Percentiles rank a stretch among this genome's conserved stretches.
Evolutionary conservation across 2,888 invertebrate species (phyloP).

Genomic region (Oligia strigilis): DNA sequence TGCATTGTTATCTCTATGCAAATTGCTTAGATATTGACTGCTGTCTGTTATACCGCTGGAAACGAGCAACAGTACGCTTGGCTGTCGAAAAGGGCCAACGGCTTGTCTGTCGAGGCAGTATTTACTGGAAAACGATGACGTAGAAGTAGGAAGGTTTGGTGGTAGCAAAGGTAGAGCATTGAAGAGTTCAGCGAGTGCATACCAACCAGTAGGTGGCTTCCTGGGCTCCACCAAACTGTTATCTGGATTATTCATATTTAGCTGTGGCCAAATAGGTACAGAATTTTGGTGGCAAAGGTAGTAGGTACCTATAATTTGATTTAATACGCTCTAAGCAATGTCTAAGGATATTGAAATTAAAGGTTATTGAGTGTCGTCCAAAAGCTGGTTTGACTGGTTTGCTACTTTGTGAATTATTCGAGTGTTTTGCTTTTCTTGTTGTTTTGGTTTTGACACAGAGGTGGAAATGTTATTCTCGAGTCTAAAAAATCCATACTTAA

Average conservation of each 20-base stretch:
- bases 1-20: conserved; percentile 27
- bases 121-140: neutral
- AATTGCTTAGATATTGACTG: conserved; percentile 13
- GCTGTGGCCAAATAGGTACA: conserved; percentile 95
- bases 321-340: neutral
- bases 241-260: conserved; percentile 93
- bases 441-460: conserved; percentile 29
- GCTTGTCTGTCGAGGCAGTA: neutral
- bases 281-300: conserved; percentile 87
- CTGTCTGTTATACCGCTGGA: neutral
- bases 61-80: conserved; percentile 1
- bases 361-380: conserved; percentile 42
- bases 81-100: neutral
- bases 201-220: conserved; percentile 95
- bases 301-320: neutral
- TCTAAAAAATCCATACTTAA: neutral
- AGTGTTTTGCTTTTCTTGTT: conserved; percentile 41
- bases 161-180: neutral
- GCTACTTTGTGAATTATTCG: conserved; percentile 1
- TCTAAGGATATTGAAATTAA: conserved; percentile 9
- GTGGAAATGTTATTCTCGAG: conserved; percentile 30
- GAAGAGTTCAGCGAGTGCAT: conserved; percentile 75
- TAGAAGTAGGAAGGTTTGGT: neutral
- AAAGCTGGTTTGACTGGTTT: conserved; percentile 44
- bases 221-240: conserved; percentile 96